Evolutionary conservation across 2,888 invertebrate genomes (phyloP).

Genomic region (Opisthograptis luteolata): DNA sequence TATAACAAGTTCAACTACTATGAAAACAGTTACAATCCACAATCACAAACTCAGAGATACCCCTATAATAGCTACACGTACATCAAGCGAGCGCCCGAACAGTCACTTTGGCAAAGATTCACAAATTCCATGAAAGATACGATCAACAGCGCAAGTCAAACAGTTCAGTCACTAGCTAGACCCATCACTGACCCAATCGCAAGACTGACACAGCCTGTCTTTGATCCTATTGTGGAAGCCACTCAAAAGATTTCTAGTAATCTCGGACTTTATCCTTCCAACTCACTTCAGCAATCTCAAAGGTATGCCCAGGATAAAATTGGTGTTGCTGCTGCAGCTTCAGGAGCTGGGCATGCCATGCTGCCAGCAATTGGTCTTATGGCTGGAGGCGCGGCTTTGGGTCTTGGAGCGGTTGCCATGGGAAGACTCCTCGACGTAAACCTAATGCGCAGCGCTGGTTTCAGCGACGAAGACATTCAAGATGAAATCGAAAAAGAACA

Average conservation of each 20-base stretch:
- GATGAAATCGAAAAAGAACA: slow-evolving; percentile 82
- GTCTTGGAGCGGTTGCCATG: slow-evolving; percentile 91
- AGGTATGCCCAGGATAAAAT: slow-evolving; percentile 86
- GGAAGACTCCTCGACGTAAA: slow-evolving; percentile 88
- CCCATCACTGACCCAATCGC: slow-evolving; percentile 85
- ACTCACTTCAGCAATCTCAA: slow-evolving; percentile 72
- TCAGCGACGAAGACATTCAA: slow-evolving; percentile 64
- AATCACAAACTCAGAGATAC: slow-evolving; percentile 64
- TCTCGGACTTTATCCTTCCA: slow-evolving; percentile 85
- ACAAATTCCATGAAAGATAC: slow-evolving; percentile 90
- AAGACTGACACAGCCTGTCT: slow-evolving; percentile 85
- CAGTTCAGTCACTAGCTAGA: slow-evolving; percentile 86
- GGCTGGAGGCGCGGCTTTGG: slow-evolving; percentile 92
- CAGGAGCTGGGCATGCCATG: slow-evolving; percentile 85
- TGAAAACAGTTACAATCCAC: slow-evolving; percentile 72
- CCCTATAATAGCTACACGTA: slow-evolving; percentile 86
- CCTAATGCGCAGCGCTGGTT: slow-evolving; percentile 82
- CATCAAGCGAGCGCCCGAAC: slow-evolving; percentile 83
- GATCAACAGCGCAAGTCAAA: slow-evolving; percentile 88
- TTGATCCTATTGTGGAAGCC: slow-evolving; percentile 90
- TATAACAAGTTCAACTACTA: slow-evolving; percentile 83
- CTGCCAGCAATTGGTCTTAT: slow-evolving; percentile 90
- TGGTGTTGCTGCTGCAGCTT: slow-evolving; percentile 84
- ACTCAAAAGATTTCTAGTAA: slow-evolving; percentile 92
- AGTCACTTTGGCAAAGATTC: slow-evolving; percentile 89